Base-by-base conservation (phyloP, 2,797 vertebrate genomes). In the Eulemur albifrons region DNA sequence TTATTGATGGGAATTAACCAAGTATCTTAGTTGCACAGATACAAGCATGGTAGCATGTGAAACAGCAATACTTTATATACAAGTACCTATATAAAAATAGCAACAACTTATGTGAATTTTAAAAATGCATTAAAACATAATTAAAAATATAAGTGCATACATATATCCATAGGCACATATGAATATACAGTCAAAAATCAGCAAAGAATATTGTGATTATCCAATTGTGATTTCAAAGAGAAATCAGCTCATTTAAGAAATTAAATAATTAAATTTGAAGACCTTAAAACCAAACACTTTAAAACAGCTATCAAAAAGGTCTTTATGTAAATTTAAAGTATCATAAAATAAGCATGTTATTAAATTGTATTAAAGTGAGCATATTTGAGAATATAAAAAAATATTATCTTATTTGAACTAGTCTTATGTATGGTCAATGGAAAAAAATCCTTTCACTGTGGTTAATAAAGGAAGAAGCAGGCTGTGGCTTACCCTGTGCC, bases 151-250 rank as follows among this genome's bases (percentile, higher is more conserved):
- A 67, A 35, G 25, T 45, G 12, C 1, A 30, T 30, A 27, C 0
- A 30, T n/a, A n/a, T 4, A 54, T 2, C 7, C 18, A 32, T 0
- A 35, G 14, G 2, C 30, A 61, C 15, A 32, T 48, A 4, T 14
- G 35, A 35, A 1, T 32, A 18, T 15, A 45, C 1, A 90, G n/a
- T 67, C 10, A 86, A 69, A 84, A 93, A 48, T 43, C 5, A 89
- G 7, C 17, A 83, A 52, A 45, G 21, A 5, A n/a, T 67, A 45
- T 4, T 30, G 1, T 50, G 5, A 57, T 75, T 54, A 87, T 93
- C 83, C 27, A 2, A 14, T 70, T 91, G n/a, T 79, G n/a, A 79
- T 79, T 94, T 93, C 20, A 88, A 17, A 27, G n/a, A 93, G 17
- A 92, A 54, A 70, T 35, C 1, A 75, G 27, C 45, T 89, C 9